These are phyloP conservation scores for Champsocephalus esox DNA, from an alignment of 2,797 vertebrate genomes.

Conservation along the genomic window DNA sequence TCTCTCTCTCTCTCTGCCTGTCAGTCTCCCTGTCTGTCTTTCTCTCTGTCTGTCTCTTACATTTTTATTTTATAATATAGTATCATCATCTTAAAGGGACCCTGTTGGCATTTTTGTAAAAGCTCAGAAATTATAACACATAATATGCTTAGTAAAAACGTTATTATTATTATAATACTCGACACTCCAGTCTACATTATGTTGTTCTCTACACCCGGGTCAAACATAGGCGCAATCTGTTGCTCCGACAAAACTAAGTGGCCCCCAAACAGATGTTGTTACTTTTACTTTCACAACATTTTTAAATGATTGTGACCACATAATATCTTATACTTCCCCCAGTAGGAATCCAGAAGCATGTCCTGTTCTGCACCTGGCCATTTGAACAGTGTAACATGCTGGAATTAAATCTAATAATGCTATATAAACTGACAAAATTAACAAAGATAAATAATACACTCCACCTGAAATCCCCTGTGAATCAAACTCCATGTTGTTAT, in stretches of 20 bases:
- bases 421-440: neutral
- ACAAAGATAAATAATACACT: neutral
- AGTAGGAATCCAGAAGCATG: neutral
- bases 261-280: neutral
- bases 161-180: neutral
- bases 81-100: conserved; percentile 18
- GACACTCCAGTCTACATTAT: neutral
- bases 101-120: neutral
- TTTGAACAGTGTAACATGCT: neutral
- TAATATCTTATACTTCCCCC: too few relatives aligned
- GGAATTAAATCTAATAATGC: neutral
- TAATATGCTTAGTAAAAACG: conserved; percentile 18
- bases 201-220: neutral
- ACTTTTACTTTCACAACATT: neutral
- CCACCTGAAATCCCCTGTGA: too few relatives aligned
- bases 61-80: neutral
- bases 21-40: too few relatives aligned
- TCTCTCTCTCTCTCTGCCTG: too few relatives aligned
- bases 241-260: neutral
- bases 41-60: neutral
- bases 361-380: neutral
- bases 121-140: neutral
- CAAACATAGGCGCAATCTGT: neutral
- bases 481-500: too few relatives aligned
- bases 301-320: neutral